Percentiles rank a stretch among this genome's conserved stretches.
Evolutionary conservation across 92 coral and sea anemone genomes (phyloP).

Genomic region (Micromussa lordhowensis): DNA sequence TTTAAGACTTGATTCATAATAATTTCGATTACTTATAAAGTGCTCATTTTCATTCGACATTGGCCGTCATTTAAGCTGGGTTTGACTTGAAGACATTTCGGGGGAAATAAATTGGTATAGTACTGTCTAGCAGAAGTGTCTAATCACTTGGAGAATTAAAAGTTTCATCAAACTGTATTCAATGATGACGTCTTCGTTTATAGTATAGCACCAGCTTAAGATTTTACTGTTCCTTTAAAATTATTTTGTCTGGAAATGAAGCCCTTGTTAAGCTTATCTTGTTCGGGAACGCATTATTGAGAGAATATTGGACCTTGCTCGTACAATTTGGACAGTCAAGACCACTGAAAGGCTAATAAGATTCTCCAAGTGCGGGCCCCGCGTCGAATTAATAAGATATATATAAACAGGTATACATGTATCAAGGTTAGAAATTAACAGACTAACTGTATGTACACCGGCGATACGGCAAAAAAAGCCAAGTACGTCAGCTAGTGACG

Average conservation of each 20-base stretch:
- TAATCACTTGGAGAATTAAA: neutral
- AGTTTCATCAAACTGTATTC: neutral
- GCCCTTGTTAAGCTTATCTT: neutral
- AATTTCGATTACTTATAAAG: neutral
- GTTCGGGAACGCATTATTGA: neutral
- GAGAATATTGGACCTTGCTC: neutral
- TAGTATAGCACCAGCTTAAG: neutral
- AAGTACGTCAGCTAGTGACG: neutral
- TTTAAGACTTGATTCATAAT: neutral
- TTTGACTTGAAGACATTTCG: neutral
- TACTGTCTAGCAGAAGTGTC: neutral
- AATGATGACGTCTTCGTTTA: too few species aligned
- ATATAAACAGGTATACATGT: too few species aligned
- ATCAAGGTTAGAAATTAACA: neutral
- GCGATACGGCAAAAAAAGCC: too few species aligned
- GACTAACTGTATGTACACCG: too few species aligned
- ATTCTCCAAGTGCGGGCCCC: neutral
- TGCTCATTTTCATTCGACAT: neutral
- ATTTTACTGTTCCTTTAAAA: neutral
- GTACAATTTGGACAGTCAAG: neutral
- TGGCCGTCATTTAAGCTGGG: neutral
- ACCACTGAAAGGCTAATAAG: too few species aligned
- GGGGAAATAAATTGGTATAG: neutral
- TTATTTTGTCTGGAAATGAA: neutral
- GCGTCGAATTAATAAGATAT: neutral